Base-by-base conservation (phyloP, 1,140 invertebrate species). In the Sweltsa coloradensis region DNA sequence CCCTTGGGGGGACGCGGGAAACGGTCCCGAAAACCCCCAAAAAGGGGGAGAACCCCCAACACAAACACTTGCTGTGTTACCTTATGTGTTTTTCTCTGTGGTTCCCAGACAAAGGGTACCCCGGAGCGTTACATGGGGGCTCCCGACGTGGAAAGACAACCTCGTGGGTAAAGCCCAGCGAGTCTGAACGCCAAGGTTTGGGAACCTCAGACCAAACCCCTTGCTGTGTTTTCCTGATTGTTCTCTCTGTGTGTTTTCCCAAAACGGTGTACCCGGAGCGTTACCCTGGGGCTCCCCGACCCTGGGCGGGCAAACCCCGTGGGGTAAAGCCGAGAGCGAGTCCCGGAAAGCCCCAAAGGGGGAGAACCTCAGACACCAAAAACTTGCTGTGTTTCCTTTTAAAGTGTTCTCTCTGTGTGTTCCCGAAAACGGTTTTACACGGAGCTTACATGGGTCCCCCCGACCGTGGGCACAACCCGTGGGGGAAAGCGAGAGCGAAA, bases 221-320 rank as follows among this genome's bases (percentile, higher is more conserved):
- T n/a, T n/a, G n/a, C n/a, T n/a, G n/a, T n/a, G n/a, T n/a, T n/a
- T n/a, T n/a, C n/a, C n/a, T n/a, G n/a, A n/a, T n/a, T n/a, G n/a
- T n/a, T n/a, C n/a, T n/a, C n/a, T n/a, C n/a, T n/a, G n/a, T n/a
- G n/a, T n/a, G n/a, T n/a, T n/a, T n/a, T n/a, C n/a, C n/a, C n/a
- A n/a, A 82, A 60, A 75, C 79, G 3, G 73, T 77, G 31, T 82
- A 81, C 56, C 79, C 80, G 13, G 79, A 83, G 51, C 58, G 79
- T 25, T 80, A 73, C 55, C 81, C n/a, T n/a, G 82, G 79, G 75
- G 76, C 2, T 57, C 73, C 5, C 78, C 79, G 4, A 70, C 61
- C 18, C 14, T 44, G 3, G 57, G 63, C 9, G 76, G 79, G n/a
- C n/a, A 45, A 82, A 82, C 54, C 57, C 67, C 6, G 39, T 51